Percentiles rank a stretch among this genome's conserved stretches.
Evolutionary conservation across 1,140 invertebrate genomes (phyloP).

Genomic region (Acyrthosiphon pisum): DNA sequence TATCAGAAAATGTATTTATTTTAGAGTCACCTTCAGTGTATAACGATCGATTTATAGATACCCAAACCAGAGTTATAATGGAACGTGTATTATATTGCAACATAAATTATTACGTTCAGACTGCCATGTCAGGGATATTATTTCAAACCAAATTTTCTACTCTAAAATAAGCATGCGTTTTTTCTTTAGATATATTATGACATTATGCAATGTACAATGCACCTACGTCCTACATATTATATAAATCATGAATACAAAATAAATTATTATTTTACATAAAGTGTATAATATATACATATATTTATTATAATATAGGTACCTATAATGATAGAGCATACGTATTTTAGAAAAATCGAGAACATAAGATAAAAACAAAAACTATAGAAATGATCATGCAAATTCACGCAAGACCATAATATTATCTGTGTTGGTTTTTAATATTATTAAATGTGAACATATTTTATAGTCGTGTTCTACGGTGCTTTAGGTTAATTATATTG

Average conservation of each 20-base stretch:
- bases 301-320: too few relatives aligned
- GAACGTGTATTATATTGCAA: background rate
- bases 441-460: background rate
- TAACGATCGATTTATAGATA: constrained; percentile 16
- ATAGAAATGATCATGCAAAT: background rate
- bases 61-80: background rate
- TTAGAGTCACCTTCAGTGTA: background rate
- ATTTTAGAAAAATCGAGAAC: background rate
- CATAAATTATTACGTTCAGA: background rate
- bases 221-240: background rate
- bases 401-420: background rate
- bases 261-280: background rate
- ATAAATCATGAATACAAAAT: background rate
- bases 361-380: background rate
- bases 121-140: background rate
- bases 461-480: background rate
- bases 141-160: background rate
- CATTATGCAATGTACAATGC: background rate
- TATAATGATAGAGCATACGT: background rate
- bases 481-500: background rate
- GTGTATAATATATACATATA: background rate
- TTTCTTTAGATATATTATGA: background rate
- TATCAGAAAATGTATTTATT: background rate
- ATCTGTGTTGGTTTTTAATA: background rate
- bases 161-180: background rate